These are phyloP conservation scores for Drosophila bipectinata DNA, from an alignment of 1,140 invertebrate genomes.

Conservation along the genomic window DNA sequence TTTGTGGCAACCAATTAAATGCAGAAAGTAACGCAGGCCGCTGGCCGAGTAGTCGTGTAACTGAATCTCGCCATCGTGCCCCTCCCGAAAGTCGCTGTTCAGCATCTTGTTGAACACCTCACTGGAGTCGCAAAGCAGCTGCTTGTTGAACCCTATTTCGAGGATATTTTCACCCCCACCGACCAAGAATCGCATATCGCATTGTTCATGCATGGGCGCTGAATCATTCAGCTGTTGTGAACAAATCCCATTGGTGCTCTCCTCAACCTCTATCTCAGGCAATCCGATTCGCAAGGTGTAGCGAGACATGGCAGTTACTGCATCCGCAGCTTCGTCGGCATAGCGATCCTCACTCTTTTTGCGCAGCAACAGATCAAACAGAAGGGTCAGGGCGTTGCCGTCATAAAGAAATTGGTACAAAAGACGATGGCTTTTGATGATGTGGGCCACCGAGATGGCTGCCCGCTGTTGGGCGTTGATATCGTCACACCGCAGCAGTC, in stretches of 20 bases:
- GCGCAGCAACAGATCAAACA: constrained; percentile 73
- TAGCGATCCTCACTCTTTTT: constrained; percentile 67
- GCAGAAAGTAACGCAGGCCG: constrained; percentile 77
- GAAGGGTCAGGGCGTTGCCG: constrained; percentile 66
- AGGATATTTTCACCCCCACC: constrained; percentile 14
- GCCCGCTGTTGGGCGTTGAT: constrained; percentile 69
- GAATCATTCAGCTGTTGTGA: constrained; percentile 16
- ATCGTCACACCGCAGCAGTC: constrained; percentile 72
- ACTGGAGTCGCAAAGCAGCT: constrained; percentile 73
- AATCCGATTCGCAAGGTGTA: constrained; percentile 70
- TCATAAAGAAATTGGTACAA: constrained; percentile 80
- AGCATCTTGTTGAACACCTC: constrained; percentile 83
- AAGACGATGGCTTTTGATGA: constrained; percentile 73
- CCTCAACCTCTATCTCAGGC: constrained; percentile 45
- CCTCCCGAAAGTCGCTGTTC: constrained; percentile 78
- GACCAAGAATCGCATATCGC: constrained; percentile 79
- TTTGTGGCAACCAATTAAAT: constrained; percentile 64
- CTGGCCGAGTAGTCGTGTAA: constrained; percentile 63
- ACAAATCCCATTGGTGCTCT: constrained; percentile 39
- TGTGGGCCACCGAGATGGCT: constrained; percentile 77
- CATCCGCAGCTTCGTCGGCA: constrained; percentile 73
- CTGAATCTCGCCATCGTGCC: constrained; percentile 76
- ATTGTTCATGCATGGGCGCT: constrained; percentile 46
- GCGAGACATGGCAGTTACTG: constrained; percentile 70
- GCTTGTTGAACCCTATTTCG: constrained; percentile 76